Base-by-base conservation (phyloP, 2,888 invertebrate species). In the Mechanitis messenoides region DNA sequence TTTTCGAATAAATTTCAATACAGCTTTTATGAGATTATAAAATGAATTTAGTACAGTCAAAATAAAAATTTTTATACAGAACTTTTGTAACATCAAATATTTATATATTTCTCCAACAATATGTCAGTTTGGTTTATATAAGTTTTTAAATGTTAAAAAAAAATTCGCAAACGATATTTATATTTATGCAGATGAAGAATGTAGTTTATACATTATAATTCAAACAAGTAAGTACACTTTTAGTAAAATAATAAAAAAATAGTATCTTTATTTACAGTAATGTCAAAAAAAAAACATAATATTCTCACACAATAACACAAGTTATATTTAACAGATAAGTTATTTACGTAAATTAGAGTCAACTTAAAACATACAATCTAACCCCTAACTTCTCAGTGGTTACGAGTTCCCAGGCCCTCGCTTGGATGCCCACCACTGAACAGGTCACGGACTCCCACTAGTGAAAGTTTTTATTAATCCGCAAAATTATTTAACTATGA, bases 331-430 rank as follows among this genome's bases (percentile, higher is more conserved):
- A 33, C 20, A 53, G 60, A 60, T 56, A 50, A 45, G 20, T 50
- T 46, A 45, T 56, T 50, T 56, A 54, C 45, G 47, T 56, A 56
- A 60, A 46, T 50, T 20, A 50, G 53, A 35, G 7, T 12, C n/a
- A 59, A 53, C 55, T 55, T 56, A 54, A 54, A 38, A 31, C 45
- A 20, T 42, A 56, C 55, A 56, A 55, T 55, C 53, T 53, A 60
- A 54, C 55, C 35, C 50, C 31, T 55, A 59, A 42, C 55, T 58
- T 59, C 55, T 60, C 33, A 53, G 56, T 12, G 56, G 56, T 47
- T 62, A 62, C 66, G 62, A 66, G 64, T 79, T 79, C 80, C 76
- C 79, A 79, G 61, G 50, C 61, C 58, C 62, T 61, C 72, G 77
- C 68, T 72, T 67, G 69, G 75, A 66, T 75, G 69, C 77, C 72